Conservation (phyloP, 2,888 invertebrate species). For the Apocheima hispidaria region DNA sequence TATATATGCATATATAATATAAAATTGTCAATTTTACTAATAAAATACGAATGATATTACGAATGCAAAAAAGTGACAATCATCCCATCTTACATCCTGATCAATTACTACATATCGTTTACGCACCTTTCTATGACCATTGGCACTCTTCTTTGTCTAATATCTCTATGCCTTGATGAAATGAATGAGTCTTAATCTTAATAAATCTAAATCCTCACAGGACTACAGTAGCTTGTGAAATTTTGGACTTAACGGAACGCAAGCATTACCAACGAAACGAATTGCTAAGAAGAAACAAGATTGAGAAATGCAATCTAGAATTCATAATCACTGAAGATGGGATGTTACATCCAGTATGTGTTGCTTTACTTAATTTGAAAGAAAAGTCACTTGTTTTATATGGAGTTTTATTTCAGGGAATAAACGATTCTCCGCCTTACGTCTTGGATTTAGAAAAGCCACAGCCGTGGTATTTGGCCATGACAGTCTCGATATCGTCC, state of each 20-base stretch:
- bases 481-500: constrained; percentile 74
- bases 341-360: constrained; percentile 62
- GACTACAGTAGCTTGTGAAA: constrained; percentile 75
- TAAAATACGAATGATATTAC: too few species aligned
- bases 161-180: too few species aligned
- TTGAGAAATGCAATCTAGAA: constrained; percentile 76
- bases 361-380: constrained; percentile 41
- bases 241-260: constrained; percentile 75
- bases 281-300: constrained; percentile 64
- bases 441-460: constrained; percentile 73
- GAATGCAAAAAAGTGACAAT: too few species aligned
- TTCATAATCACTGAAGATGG: constrained; percentile 79
- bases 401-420: constrained; percentile 56
- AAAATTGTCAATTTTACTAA: too few species aligned
- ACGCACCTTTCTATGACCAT: too few species aligned
- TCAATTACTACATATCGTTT: too few species aligned
- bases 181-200: background rate
- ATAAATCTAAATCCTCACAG: constrained; percentile 49
- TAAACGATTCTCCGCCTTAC: constrained; percentile 77
- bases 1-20: too few species aligned
- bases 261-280: constrained; percentile 74
- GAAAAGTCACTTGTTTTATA: background rate
- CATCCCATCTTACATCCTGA: too few species aligned
- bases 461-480: constrained; percentile 68
- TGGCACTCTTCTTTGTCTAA: too few species aligned